Percentiles rank a stretch among this genome's conserved stretches.
These are phyloP conservation scores for Drosophila rubida DNA, from an alignment of 2,888 invertebrate genomes.

Conservation along the genomic window DNA sequence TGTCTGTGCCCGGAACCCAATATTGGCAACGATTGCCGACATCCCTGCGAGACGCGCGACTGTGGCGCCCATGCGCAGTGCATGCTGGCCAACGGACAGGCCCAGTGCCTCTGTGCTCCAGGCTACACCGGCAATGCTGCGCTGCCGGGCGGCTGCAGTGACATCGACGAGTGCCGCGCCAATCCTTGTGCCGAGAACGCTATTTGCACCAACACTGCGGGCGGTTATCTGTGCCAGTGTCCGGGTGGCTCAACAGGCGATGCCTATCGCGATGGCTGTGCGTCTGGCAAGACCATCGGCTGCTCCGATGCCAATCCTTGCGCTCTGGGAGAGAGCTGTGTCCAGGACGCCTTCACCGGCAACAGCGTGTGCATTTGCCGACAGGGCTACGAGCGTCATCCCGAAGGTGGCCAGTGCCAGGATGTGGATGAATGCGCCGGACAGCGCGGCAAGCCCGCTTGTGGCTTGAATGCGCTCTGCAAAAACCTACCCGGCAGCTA, in stretches of 20 bases:
- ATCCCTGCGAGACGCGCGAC: slow-evolving; percentile 94
- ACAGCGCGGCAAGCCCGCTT: slow-evolving; percentile 90
- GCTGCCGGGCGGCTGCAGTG: slow-evolving; percentile 90
- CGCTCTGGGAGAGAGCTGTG: slow-evolving; percentile 93
- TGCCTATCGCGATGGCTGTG: slow-evolving; percentile 92
- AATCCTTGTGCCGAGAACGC: slow-evolving; percentile 94
- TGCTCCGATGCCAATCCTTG: slow-evolving; percentile 92
- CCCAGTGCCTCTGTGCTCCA: slow-evolving; percentile 92
- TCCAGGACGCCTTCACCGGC: slow-evolving; percentile 89
- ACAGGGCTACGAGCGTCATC: slow-evolving; percentile 93
- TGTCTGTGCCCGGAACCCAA: slow-evolving; percentile 96
- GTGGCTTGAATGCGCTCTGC: slow-evolving; percentile 95
- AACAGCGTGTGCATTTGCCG: slow-evolving; percentile 95
- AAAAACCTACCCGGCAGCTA: slow-evolving; percentile 97
- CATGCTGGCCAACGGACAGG: slow-evolving; percentile 92
- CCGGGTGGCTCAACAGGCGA: slow-evolving; percentile 93
- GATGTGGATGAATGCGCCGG: slow-evolving; percentile 95
- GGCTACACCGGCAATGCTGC: slow-evolving; percentile 90
- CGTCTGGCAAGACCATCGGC: slow-evolving; percentile 87
- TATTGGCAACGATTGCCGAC: slow-evolving; percentile 95
- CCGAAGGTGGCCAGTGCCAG: slow-evolving; percentile 90
- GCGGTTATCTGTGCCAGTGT: slow-evolving; percentile 94
- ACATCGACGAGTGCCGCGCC: slow-evolving; percentile 94
- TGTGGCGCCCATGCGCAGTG: slow-evolving; percentile 96
- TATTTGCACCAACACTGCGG: slow-evolving; percentile 94